phyloP scores from a whole-genome alignment of 2,888 invertebrate genomes.

The Altica lythri region DNA sequence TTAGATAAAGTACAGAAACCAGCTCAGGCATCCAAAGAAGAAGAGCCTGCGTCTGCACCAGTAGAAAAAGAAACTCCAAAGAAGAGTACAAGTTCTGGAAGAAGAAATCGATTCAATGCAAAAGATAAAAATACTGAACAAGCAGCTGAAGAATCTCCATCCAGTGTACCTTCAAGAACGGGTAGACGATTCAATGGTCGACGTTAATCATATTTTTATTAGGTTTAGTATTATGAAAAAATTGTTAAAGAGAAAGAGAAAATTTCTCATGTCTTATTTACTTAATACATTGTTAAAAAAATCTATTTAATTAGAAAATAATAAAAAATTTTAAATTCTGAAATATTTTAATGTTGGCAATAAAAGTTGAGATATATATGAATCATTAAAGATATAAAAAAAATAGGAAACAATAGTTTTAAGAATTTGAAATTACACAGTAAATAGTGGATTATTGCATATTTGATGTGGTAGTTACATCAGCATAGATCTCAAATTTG shows the following conservation, averaged over 20 bases:
- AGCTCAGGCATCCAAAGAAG: conserved; percentile 35
- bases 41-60: conserved; percentile 32
- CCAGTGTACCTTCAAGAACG: conserved; percentile 48
- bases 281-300: conserved; percentile 20
- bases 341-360: conserved; percentile 5
- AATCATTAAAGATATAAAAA: too few relatives aligned
- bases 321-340: conserved; percentile 5
- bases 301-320: conserved; percentile 21
- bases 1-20: conserved; percentile 46
- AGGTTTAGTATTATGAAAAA: conserved; percentile 17
- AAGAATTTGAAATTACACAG: too few relatives aligned
- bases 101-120: conserved; percentile 36
- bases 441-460: too few relatives aligned
- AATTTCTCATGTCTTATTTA: conserved; percentile 5
- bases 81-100: conserved; percentile 30
- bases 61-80: conserved; percentile 33
- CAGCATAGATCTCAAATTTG: too few relatives aligned
- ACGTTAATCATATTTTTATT: conserved; percentile 42
- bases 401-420: too few relatives aligned
- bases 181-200: conserved; percentile 52
- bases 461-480: too few relatives aligned
- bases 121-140: conserved; percentile 36
- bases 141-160: conserved; percentile 37
- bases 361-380: conserved; percentile 14
- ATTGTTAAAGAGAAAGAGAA: neutral